These are phyloP conservation scores for Ephestia elutella DNA, from an alignment of 1,140 invertebrate species.

Conservation along the genomic window DNA sequence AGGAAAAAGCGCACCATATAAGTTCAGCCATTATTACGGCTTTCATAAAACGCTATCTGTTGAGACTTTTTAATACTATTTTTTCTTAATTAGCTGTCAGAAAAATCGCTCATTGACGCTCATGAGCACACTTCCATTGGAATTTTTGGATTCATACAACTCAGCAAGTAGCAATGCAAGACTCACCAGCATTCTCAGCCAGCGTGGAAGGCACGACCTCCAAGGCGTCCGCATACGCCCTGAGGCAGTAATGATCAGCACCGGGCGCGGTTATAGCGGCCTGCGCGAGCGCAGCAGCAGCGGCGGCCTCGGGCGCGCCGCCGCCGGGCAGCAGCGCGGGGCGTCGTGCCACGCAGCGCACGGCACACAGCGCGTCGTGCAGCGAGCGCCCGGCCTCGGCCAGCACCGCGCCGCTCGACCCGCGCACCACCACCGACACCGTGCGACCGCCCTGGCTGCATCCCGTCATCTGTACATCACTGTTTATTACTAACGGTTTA, in stretches of 20 bases:
- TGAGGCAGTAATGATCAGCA: conserved; percentile 95
- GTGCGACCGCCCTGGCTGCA: conserved; percentile 92
- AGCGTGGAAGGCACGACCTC: conserved; percentile 98
- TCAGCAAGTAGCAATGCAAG: too few relatives aligned
- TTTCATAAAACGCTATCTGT: too few relatives aligned
- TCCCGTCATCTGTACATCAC: conserved; percentile 91
- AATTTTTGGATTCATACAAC: too few relatives aligned
- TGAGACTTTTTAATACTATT: too few relatives aligned
- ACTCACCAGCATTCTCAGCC: conserved; percentile 94
- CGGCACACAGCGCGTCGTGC: conserved; percentile 98
- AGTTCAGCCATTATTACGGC: too few relatives aligned
- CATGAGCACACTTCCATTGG: too few relatives aligned
- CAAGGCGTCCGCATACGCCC: conserved; percentile 96
- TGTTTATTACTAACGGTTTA: too few relatives aligned
- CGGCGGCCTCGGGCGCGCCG: conserved; percentile 97
- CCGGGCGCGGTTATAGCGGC: conserved; percentile 90
- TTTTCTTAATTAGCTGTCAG: too few relatives aligned
- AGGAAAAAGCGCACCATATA: too few relatives aligned
- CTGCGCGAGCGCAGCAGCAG: conserved; percentile 89
- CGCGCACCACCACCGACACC: conserved; percentile 94
- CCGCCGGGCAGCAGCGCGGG: conserved; percentile 94
- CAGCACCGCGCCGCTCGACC: conserved; percentile 97
- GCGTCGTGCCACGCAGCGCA: conserved; percentile 97
- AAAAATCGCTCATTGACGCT: too few relatives aligned
- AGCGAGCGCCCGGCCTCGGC: conserved; percentile 97